Conservation (phyloP, 2,888 invertebrate species). For the Conomelus anceps region DNA sequence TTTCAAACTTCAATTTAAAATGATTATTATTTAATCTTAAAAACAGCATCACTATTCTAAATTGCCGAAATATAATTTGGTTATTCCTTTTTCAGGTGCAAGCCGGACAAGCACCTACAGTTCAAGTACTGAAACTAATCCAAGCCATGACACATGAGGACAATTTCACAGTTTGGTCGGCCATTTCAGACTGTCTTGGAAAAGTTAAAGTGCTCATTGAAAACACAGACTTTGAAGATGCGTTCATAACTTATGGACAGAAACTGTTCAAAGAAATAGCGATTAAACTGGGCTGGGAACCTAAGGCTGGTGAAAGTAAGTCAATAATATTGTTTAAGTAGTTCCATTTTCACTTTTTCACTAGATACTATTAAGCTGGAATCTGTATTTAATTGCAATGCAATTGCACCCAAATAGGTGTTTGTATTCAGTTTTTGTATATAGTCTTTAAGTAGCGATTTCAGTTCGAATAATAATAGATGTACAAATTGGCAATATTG, state of each 20-base stretch:
- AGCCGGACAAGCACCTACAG: slow-evolving; percentile 75
- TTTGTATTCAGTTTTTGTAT: too few species aligned
- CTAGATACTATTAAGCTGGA: not conserved
- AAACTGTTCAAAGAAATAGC: slow-evolving; percentile 66
- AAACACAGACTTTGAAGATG: slow-evolving; percentile 66
- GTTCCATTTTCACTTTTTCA: not conserved
- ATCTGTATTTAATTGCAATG: not conserved
- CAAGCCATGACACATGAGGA: slow-evolving; percentile 77
- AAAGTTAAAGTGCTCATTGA: slow-evolving; percentile 69
- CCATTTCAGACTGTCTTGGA: slow-evolving; percentile 69
- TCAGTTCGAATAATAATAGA: too few species aligned
- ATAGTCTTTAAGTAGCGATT: too few species aligned
- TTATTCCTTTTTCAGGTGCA: slow-evolving; percentile 46
- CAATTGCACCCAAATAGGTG: too few species aligned
- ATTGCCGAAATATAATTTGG: not conserved
- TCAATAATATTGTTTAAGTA: not conserved
- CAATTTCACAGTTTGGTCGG: slow-evolving; percentile 91
- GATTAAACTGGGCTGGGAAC: slow-evolving; percentile 76
- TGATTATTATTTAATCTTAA: slow-evolving; percentile 12
- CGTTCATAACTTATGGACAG: slow-evolving; percentile 68
- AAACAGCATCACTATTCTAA: not conserved
- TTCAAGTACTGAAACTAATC: slow-evolving; percentile 75
- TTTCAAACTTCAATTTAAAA: not conserved
- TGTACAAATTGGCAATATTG: too few species aligned
- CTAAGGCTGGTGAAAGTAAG: slow-evolving; percentile 66